These are phyloP conservation scores for Zootermopsis nevadensis DNA, from an alignment of 2,888 invertebrate genomes.

Conservation along the genomic window DNA sequence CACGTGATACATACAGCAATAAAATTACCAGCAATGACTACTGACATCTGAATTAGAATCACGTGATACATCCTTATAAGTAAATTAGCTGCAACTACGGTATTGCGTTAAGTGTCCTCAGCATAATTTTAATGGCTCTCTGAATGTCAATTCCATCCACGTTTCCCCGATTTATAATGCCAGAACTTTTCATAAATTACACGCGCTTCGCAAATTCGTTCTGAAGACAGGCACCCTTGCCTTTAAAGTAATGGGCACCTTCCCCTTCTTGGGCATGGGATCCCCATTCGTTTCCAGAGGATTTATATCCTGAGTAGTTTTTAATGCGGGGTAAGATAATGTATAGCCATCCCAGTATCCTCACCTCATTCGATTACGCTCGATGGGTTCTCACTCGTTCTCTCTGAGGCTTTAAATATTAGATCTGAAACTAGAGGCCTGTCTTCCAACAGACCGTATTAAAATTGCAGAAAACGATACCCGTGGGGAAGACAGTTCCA, in stretches of 20 bases:
- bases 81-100: neutral
- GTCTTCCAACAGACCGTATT: neutral
- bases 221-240: neutral
- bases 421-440: neutral
- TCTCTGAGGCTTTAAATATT: conserved; percentile 19
- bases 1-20: neutral
- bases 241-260: neutral
- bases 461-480: conserved; percentile 10
- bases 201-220: neutral
- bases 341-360: neutral
- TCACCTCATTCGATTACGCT: neutral
- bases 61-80: neutral
- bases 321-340: neutral
- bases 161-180: neutral
- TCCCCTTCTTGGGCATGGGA: neutral
- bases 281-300: neutral
- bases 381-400: neutral
- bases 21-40: too few species aligned
- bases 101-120: neutral
- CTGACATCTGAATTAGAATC: neutral
- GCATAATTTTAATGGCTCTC: too few species aligned
- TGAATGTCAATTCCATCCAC: too few species aligned
- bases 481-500: neutral
- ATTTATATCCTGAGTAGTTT: neutral
- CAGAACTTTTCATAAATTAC: neutral